Evolutionary conservation across 2,888 invertebrate genomes (phyloP).

Genomic region (Rhamphomyia laevipes): DNA sequence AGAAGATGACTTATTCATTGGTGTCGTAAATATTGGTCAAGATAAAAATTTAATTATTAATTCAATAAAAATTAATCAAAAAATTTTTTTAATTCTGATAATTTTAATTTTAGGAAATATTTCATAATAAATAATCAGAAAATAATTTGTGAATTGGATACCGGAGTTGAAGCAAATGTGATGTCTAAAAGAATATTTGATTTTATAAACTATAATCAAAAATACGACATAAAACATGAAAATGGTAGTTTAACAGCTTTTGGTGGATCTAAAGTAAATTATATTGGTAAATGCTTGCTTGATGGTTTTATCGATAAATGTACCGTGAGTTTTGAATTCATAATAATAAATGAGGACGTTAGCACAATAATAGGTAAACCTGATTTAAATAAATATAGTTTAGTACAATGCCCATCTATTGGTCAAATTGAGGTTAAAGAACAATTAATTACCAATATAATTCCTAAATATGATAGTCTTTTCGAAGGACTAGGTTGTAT

Average conservation of each 20-base stretch:
- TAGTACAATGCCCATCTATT: too few species aligned
- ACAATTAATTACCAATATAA: background rate
- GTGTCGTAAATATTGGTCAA: too few species aligned
- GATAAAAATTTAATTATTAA: too few species aligned
- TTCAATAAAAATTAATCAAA: too few species aligned
- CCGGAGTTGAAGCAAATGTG: conserved; percentile 2
- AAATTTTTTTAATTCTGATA: too few species aligned
- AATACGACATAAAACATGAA: background rate
- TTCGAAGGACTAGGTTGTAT: conserved; percentile 2
- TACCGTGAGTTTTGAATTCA: too few species aligned
- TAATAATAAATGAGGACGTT: background rate
- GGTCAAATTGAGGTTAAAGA: background rate
- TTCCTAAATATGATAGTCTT: background rate
- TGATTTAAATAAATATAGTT: background rate
- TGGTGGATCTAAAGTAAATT: conserved; percentile 2
- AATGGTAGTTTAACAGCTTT: background rate
- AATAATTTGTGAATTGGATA: background rate
- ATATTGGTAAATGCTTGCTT: conserved; percentile 2
- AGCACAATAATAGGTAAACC: conserved; percentile 1
- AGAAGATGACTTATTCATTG: too few species aligned
- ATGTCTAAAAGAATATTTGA: background rate
- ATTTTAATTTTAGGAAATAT: too few species aligned
- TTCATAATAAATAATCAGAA: too few species aligned
- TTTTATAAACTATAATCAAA: background rate
- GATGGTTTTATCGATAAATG: too few species aligned